phyloP scores from a whole-genome alignment of 2,113 vertebrate genomes.

The Ammodytes dubius region DNA sequence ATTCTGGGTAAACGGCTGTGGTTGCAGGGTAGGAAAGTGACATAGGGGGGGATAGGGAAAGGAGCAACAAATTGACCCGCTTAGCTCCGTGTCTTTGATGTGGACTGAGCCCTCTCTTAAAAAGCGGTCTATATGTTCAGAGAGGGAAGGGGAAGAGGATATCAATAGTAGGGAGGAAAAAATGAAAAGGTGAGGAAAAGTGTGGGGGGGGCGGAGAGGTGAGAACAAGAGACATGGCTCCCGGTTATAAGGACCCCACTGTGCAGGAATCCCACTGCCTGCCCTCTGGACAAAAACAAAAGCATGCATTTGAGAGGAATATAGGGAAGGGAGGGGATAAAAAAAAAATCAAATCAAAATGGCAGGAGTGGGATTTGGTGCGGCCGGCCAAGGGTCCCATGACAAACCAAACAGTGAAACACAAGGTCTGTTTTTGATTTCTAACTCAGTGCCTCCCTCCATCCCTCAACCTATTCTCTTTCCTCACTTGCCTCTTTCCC shows the following conservation, averaged over 20 bases:
- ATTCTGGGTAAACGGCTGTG: slow-evolving; percentile 68
- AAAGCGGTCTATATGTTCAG: slow-evolving; percentile 73
- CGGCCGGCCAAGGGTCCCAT: slow-evolving; percentile 83
- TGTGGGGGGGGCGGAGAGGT: slow-evolving; percentile 58
- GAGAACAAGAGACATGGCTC: slow-evolving; percentile 80
- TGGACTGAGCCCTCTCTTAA: slow-evolving; percentile 67
- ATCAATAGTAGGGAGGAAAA: slow-evolving; percentile 53
- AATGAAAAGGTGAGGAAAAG: slow-evolving; percentile 75
- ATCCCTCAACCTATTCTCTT: slow-evolving; percentile 61
- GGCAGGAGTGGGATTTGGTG: slow-evolving; percentile 90
- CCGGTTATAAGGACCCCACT: slow-evolving; percentile 82
- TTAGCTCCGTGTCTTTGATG: slow-evolving; percentile 76
- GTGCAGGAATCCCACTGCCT: slow-evolving; percentile 78
- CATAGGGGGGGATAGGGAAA: slow-evolving; percentile 51
- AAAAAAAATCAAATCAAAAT: slow-evolving; percentile 81
- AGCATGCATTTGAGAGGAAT: slow-evolving; percentile 70
- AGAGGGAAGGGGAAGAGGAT: slow-evolving; percentile 63
- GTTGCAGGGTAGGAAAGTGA: slow-evolving; percentile 51
- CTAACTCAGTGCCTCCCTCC: slow-evolving; percentile 75
- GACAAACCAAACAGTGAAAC: slow-evolving; percentile 90
- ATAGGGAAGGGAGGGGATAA: slow-evolving; percentile 47
- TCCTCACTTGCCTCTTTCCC: slow-evolving; percentile 65
- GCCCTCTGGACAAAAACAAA: slow-evolving; percentile 78
- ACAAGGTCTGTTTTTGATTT: slow-evolving; percentile 91
- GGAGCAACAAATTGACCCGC: slow-evolving; percentile 82